Percentiles rank a stretch among this genome's conserved stretches.
Evolutionary conservation across 2,797 vertebrate species (phyloP).

Genomic region (Sebastes vulpes): DNA sequence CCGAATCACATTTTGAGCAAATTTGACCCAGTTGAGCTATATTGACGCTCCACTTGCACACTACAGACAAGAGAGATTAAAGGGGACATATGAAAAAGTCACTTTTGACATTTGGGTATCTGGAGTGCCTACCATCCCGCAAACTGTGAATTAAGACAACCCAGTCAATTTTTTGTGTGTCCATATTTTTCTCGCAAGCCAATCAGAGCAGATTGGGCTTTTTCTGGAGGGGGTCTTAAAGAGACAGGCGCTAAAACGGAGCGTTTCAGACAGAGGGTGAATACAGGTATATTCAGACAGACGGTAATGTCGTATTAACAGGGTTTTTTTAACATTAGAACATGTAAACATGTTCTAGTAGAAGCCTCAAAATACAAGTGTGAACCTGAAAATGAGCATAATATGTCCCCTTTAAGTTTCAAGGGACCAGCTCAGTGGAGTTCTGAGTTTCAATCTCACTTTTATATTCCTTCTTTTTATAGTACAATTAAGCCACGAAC

Average conservation of each 20-base stretch:
- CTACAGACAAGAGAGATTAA: not conserved
- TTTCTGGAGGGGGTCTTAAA: no score
- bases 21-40: constrained; percentile 5
- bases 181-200: no score
- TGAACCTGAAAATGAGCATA: not conserved
- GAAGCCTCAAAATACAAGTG: not conserved
- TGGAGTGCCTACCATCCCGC: not conserved
- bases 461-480: not conserved
- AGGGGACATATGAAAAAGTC: not conserved
- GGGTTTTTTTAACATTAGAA: not conserved
- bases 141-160: not conserved
- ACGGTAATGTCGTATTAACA: not conserved
- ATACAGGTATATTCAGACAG: not conserved
- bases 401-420: not conserved
- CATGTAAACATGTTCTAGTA: not conserved
- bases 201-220: no score
- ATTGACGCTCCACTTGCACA: not conserved
- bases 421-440: not conserved
- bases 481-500: not conserved
- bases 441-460: not conserved
- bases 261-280: not conserved
- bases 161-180: not conserved
- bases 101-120: not conserved
- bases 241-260: not conserved
- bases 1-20: constrained; percentile 48